phyloP scores from a whole-genome alignment of 2,113 vertebrate genomes.

The Eubucco bourcierii region DNA sequence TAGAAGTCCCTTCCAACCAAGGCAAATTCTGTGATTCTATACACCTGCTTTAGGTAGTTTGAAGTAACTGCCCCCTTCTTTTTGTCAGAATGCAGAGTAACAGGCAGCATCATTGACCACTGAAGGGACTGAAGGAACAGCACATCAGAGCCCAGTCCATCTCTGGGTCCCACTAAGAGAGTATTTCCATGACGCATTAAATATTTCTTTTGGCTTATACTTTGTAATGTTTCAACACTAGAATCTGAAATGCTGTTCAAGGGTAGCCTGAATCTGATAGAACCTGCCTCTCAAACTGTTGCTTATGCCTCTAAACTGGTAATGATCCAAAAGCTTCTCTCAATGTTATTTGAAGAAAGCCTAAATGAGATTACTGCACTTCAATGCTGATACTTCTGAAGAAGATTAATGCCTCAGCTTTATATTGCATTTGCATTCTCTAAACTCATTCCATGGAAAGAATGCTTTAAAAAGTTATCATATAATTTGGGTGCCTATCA shows the following conservation, averaged over 20 bases:
- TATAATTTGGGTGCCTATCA: constrained; percentile 65
- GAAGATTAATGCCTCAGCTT: constrained; percentile 26
- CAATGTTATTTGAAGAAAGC: neutral
- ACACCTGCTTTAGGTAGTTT: too few relatives aligned
- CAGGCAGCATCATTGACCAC: neutral
- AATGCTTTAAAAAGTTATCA: constrained; percentile 60
- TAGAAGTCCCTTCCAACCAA: too few relatives aligned
- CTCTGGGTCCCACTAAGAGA: neutral
- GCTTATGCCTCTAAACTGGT: neutral
- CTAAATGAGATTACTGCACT: constrained; percentile 44
- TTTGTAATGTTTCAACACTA: neutral
- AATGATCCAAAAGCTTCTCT: constrained; percentile 47
- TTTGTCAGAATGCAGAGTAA: neutral
- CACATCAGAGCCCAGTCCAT: neutral
- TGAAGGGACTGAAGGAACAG: neutral
- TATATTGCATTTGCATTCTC: constrained; percentile 59
- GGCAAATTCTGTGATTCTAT: too few relatives aligned
- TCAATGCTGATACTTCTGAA: constrained; percentile 37
- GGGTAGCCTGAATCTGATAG: neutral
- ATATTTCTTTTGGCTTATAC: neutral
- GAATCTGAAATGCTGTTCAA: neutral
- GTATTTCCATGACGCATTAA: neutral
- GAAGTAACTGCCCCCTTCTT: neutral
- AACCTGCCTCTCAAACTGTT: neutral
- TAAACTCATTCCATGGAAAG: constrained; percentile 40